phyloP scores from a whole-genome alignment of 2,113 vertebrate genomes.

The Polypterus senegalus region DNA sequence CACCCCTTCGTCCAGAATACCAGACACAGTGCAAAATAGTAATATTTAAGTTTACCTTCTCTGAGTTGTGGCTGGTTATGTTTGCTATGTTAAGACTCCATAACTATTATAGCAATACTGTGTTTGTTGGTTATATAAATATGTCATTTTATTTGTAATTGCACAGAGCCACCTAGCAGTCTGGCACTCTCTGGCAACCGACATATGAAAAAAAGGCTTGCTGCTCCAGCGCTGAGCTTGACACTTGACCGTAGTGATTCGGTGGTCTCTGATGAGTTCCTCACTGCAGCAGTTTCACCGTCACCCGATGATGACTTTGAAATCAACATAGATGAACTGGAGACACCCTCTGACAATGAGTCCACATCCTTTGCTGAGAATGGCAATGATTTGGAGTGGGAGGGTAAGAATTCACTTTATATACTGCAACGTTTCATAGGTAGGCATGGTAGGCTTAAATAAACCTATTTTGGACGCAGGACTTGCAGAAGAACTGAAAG shows the following conservation, averaged over 20 bases:
- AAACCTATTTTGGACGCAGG: too few species aligned
- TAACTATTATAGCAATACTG: too few species aligned
- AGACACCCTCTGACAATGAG: slow-evolving; percentile 65
- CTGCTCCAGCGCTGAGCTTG: slow-evolving; percentile 44
- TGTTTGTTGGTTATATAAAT: too few species aligned
- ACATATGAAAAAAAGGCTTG: slow-evolving; percentile 51
- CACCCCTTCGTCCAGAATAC: too few species aligned
- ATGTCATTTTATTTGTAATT: too few species aligned
- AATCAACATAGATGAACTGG: slow-evolving; percentile 61
- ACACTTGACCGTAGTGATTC: slow-evolving; percentile 29
- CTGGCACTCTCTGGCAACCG: slow-evolving; percentile 43
- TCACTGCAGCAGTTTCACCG: slow-evolving; percentile 23
- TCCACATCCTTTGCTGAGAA: slow-evolving; percentile 47
- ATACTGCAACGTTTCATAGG: too few species aligned
- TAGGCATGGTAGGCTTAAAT: too few species aligned
- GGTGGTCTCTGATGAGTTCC: slow-evolving; percentile 24
- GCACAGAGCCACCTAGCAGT: slow-evolving; percentile 41
- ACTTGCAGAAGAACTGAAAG: too few species aligned
- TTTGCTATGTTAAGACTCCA: too few species aligned
- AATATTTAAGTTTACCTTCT: too few species aligned
- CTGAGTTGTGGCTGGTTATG: too few species aligned
- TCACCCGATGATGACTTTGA: slow-evolving; percentile 43
- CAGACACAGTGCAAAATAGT: too few species aligned
- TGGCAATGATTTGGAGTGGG: slow-evolving; percentile 61
- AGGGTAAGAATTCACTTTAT: slow-evolving; percentile 38